A percentile compares a stretch with the other conserved stretches of the same genome.
phyloP scores from a whole-genome alignment of 2,888 invertebrate species.

The Schrankia costaestrigalis region DNA sequence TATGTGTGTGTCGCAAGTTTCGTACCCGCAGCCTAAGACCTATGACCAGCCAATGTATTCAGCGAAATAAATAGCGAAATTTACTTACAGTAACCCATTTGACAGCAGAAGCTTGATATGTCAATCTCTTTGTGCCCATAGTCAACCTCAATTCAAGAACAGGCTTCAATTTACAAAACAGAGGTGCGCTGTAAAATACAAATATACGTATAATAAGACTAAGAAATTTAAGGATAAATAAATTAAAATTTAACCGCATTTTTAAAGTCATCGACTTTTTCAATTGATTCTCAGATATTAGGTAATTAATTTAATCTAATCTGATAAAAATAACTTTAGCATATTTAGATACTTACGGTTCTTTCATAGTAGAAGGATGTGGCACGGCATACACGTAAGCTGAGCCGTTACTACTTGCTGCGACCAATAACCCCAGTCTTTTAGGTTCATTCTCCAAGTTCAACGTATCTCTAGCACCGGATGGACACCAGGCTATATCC shows the following conservation, averaged over 20 bases:
- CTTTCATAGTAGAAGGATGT: conserved; percentile 52
- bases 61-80: not conserved
- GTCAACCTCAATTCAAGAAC: conserved; percentile 62
- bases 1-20: too few relatives aligned
- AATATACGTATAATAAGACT: too few relatives aligned
- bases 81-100: conserved; percentile 72
- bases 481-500: conserved; percentile 89
- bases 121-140: conserved; percentile 33
- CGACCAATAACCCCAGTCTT: conserved; percentile 85
- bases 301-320: too few relatives aligned
- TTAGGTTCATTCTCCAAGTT: conserved; percentile 7
- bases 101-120: conserved; percentile 73
- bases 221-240: too few relatives aligned
- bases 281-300: too few relatives aligned
- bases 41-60: too few relatives aligned
- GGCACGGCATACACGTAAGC: conserved; percentile 83
- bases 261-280: too few relatives aligned
- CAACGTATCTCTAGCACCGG: conserved; percentile 80
- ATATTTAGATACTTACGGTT: conserved; percentile 36
- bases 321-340: not conserved
- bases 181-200: conserved; percentile 57
- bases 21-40: too few relatives aligned
- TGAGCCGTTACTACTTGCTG: conserved; percentile 83
- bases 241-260: too few relatives aligned
- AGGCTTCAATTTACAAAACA: conserved; percentile 68